Evolutionary conservation across 2,888 invertebrate species (phyloP).

Genomic region (Automeris io): DNA sequence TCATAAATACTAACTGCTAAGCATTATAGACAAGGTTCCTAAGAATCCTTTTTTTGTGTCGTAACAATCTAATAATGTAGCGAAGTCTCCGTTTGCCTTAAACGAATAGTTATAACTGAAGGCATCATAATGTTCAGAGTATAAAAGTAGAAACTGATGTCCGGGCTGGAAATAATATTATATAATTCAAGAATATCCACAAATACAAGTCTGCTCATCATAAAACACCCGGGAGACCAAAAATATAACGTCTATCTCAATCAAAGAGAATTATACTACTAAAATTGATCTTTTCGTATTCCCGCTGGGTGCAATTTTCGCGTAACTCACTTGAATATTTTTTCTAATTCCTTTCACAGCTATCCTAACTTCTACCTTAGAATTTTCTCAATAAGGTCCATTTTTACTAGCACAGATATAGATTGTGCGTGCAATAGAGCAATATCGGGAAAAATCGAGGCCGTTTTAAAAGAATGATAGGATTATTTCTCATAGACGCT

Average conservation of each 20-base stretch:
- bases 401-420: slow-evolving; percentile 14
- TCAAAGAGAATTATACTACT: slow-evolving; percentile 37
- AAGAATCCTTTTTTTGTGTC: no score
- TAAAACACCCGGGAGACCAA: background rate
- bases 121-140: no score
- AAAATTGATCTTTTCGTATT: slow-evolving; percentile 63
- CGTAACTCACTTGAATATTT: slow-evolving; percentile 44
- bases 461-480: slow-evolving; percentile 68
- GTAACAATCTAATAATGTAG: no score
- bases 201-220: background rate
- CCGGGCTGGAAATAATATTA: no score
- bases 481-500: slow-evolving; percentile 52
- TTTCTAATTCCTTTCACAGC: slow-evolving; percentile 32
- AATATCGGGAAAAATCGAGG: slow-evolving; percentile 55
- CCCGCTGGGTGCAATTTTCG: slow-evolving; percentile 63
- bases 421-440: slow-evolving; percentile 58
- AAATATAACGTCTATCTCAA: slow-evolving; percentile 9
- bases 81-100: no score
- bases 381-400: slow-evolving; percentile 6
- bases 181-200: no score
- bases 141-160: no score
- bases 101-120: no score
- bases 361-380: slow-evolving; percentile 23
- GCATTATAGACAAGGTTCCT: no score
- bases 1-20: no score